Evolutionary conservation across 2,113 vertebrate species (phyloP), one percentile per base, ranked within the genome.

Genomic region (Argyrosomus japonicus): DNA sequence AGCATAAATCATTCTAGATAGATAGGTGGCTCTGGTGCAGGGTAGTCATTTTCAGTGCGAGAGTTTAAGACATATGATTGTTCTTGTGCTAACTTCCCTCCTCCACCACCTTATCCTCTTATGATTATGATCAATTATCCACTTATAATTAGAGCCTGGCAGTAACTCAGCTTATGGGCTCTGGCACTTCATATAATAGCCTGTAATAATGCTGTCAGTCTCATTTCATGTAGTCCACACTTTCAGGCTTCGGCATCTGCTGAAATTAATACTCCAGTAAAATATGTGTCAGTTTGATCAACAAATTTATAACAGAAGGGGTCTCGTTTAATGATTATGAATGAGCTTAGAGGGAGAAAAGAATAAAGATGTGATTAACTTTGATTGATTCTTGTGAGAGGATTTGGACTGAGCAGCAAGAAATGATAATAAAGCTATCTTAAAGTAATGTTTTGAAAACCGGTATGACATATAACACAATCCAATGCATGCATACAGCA

Each of bases 101-200:
- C 85, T 87, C 85, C 86, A 84, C 84, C 82, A 87, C 79, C 78
- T 82, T 87, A 89, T 89, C 84, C 87, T 91, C 88, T 87, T 87
- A 82, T 90, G 88, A 92, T 94, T 90, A 91, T 85, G 90, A 91
- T 91, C 89, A 93, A 91, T 94, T 94, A 93, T 92, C 86, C 87
- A 88, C 81, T 92, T 87, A 75, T 91, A 92, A 93, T 92, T 92
- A 91, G 77, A 93, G 78, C 80, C 85, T 90, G 80, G 82, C 90
- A 93, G 87, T 91, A 90, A 89, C 86, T 90, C 86, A 83, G 81
- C 81, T 84, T 83, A 87, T 88, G 79, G 80, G 83, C 83, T 77
- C 84, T 85, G 85, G 82, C 82, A 91, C 82, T 89, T 88, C 68
- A 85, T 83, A 85, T 91, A 88, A 92, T 88, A 90, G 86, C 87